A percentile compares a stretch with the other conserved stretches of the same genome.
Evolutionary conservation across 2,797 vertebrate genomes (phyloP).

Genomic region (Cryptoblepharus egeriae): DNA sequence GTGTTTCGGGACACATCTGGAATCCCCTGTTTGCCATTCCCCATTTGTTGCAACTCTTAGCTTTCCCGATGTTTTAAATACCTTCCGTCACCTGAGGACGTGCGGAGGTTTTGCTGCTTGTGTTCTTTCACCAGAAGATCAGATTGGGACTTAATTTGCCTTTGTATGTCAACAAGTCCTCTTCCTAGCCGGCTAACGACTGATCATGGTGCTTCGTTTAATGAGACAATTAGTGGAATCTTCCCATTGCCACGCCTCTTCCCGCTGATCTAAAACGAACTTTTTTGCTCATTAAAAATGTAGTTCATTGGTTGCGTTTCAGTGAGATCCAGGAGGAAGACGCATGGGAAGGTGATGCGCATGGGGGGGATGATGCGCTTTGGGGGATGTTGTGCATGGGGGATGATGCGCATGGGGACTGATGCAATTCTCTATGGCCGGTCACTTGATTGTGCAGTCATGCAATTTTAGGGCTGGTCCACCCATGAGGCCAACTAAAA

Average conservation of each 20-base stretch:
- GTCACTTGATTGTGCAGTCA: background rate
- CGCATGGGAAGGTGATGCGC: background rate
- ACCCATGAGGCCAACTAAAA: too few relatives aligned
- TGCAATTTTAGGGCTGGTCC: background rate
- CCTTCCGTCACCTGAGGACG: conserved; percentile 8
- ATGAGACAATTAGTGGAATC: conserved; percentile 8
- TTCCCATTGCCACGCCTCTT: background rate
- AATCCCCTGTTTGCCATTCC: background rate
- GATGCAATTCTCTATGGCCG: background rate
- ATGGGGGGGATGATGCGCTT: too few relatives aligned
- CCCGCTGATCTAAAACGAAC: background rate
- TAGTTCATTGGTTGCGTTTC: background rate
- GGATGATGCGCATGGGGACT: too few relatives aligned
- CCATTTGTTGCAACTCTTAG: background rate
- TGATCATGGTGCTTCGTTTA: background rate
- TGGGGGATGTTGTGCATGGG: too few relatives aligned
- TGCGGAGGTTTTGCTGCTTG: background rate
- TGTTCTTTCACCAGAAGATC: background rate
- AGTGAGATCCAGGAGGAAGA: background rate
- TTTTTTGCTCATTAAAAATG: background rate
- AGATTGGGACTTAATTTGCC: conserved; percentile 6
- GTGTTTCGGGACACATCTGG: too few relatives aligned
- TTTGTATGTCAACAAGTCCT: conserved; percentile 1
- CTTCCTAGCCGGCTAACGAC: background rate
- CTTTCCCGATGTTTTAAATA: background rate